Conservation (phyloP, 2,113 vertebrate species). For the Electrona antarctica region DNA sequence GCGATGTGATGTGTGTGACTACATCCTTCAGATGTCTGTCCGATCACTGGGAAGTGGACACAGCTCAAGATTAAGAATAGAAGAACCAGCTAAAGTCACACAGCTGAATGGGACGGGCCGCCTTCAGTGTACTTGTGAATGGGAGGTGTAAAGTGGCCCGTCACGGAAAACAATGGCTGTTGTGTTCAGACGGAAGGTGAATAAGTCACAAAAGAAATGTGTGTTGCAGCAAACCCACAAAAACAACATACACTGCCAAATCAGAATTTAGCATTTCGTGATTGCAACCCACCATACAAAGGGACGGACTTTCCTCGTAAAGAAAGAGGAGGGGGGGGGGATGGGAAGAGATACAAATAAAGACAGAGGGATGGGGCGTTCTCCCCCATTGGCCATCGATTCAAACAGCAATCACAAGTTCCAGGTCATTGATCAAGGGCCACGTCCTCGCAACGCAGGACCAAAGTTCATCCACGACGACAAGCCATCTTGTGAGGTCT, state of each 20-base stretch:
- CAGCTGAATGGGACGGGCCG: not conserved
- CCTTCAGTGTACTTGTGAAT: not conserved
- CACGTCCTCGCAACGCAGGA: conserved; percentile 27
- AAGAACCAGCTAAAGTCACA: not conserved
- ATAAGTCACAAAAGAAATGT: not conserved
- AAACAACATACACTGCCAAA: not conserved
- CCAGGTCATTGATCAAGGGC: conserved; percentile 46
- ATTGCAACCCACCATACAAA: not conserved
- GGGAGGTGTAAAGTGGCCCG: not conserved
- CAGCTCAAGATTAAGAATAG: not conserved
- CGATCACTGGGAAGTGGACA: conserved; percentile 1
- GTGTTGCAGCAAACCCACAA: not conserved
- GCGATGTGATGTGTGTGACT: not conserved
- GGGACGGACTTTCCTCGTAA: not conserved
- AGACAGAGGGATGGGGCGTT: not conserved
- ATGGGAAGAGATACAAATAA: not conserved
- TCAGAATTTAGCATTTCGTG: not conserved
- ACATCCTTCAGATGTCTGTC: not conserved
- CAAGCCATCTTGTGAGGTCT: conserved; percentile 49
- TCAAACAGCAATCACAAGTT: conserved; percentile 50
- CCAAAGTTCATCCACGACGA: conserved; percentile 48
- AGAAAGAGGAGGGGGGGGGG: not conserved
- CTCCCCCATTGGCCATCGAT: conserved; percentile 25
- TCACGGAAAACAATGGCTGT: not conserved
- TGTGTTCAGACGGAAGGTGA: not conserved